Conservation (phyloP, 2,113 vertebrate genomes). For the Budorcas taxicolor region DNA sequence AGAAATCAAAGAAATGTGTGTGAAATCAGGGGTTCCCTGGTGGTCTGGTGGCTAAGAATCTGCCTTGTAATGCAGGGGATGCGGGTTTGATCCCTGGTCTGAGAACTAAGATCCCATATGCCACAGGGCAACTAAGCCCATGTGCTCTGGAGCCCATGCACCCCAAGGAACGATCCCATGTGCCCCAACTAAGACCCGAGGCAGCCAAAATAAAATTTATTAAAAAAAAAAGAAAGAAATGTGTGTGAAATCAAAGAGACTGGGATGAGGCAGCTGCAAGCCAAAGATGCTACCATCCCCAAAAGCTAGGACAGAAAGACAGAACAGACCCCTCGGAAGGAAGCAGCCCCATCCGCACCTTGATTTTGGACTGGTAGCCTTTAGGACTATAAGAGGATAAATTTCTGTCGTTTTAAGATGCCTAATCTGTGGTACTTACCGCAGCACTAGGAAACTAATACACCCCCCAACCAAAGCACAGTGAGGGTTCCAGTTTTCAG, state of each 20-base stretch:
- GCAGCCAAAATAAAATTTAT: no score
- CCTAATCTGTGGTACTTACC: background rate
- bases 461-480: background rate
- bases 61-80: no score
- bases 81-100: no score
- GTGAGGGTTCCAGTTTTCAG: background rate
- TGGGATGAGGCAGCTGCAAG: background rate
- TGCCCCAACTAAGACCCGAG: no score
- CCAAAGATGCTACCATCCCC: background rate
- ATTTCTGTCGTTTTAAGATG: background rate
- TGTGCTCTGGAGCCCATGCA: no score
- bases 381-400: background rate
- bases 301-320: background rate
- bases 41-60: no score
- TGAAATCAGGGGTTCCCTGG: background rate
- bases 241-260: background rate
- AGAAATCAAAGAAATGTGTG: background rate
- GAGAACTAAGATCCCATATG: no score
- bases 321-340: background rate
- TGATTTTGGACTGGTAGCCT: background rate
- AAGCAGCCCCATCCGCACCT: background rate
- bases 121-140: no score
- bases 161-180: no score
- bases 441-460: background rate
- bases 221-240: background rate